These are phyloP conservation scores for Diarsia mendica DNA, from an alignment of 2,888 invertebrate genomes.

Conservation along the genomic window DNA sequence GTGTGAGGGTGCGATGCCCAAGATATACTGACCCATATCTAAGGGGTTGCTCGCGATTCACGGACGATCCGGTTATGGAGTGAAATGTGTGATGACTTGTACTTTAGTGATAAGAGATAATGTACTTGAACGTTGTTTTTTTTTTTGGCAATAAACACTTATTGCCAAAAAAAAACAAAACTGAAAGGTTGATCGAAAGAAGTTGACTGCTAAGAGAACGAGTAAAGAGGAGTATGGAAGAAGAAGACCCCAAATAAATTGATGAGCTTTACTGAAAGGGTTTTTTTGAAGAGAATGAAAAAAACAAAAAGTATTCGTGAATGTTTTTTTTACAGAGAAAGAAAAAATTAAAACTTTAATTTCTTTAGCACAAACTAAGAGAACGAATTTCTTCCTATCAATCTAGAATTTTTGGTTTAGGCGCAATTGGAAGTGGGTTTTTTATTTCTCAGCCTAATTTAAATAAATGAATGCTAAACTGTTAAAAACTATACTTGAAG, in stretches of 20 bases:
- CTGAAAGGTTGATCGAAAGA: too few relatives aligned
- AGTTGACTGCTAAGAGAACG: too few relatives aligned
- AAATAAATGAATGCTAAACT: too few relatives aligned
- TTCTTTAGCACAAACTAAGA: not conserved
- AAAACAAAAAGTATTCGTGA: not conserved
- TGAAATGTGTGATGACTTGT: conserved; percentile 21
- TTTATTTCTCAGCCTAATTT: too few relatives aligned
- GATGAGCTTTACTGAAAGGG: too few relatives aligned
- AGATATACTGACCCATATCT: conserved; percentile 64
- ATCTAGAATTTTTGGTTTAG: not conserved
- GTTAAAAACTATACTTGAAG: too few relatives aligned
- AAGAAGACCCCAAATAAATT: too few relatives aligned
- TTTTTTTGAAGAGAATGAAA: not conserved
- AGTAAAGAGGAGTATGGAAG: too few relatives aligned
- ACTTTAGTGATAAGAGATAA: not conserved
- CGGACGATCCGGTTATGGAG: conserved; percentile 13
- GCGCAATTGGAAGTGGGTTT: too few relatives aligned
- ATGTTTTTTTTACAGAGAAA: not conserved
- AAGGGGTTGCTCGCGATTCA: conserved; percentile 41
- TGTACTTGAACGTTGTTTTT: not conserved
- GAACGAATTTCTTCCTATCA: not conserved
- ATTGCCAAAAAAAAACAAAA: too few relatives aligned
- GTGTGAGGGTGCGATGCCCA: conserved; percentile 44
- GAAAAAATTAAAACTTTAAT: not conserved
- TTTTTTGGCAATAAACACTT: too few relatives aligned